These are phyloP conservation scores for Aldrovandia affinis DNA, from an alignment of 2,797 vertebrate genomes.

Conservation along the genomic window DNA sequence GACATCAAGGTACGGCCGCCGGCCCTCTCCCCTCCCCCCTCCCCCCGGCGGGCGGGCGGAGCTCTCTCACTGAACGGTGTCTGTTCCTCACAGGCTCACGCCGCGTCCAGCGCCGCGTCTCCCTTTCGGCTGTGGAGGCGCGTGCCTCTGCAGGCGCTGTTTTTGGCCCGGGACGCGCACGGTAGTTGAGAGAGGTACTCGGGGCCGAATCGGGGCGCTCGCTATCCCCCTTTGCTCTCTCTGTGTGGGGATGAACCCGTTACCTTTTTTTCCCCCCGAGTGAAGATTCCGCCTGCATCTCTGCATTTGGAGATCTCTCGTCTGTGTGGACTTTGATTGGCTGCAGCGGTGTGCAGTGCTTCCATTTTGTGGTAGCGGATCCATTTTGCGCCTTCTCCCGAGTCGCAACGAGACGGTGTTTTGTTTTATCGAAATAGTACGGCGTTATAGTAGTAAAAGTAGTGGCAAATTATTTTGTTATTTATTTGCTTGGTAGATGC, in stretches of 20 bases:
- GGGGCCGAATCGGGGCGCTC: background rate
- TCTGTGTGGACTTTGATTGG: background rate
- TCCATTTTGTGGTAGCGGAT: background rate
- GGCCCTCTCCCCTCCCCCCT: too few species aligned
- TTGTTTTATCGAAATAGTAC: background rate
- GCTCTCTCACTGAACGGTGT: background rate
- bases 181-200: slow-evolving; percentile 58
- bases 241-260: background rate
- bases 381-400: background rate
- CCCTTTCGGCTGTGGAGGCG: slow-evolving; percentile 25
- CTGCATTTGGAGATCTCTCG: slow-evolving; percentile 6
- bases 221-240: background rate
- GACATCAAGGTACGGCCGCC: slow-evolving; percentile 96
- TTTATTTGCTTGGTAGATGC: background rate
- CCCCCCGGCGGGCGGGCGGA: background rate
- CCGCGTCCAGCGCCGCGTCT: background rate
- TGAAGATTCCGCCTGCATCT: background rate
- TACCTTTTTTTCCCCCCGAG: background rate
- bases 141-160: slow-evolving; percentile 16
- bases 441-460: background rate
- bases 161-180: slow-evolving; percentile 16
- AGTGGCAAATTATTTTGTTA: background rate
- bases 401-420: background rate
- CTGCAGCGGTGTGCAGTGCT: background rate
- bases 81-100: background rate